phyloP scores from a whole-genome alignment of 2,888 invertebrate species.

The Brachypalpus laphriformis region DNA sequence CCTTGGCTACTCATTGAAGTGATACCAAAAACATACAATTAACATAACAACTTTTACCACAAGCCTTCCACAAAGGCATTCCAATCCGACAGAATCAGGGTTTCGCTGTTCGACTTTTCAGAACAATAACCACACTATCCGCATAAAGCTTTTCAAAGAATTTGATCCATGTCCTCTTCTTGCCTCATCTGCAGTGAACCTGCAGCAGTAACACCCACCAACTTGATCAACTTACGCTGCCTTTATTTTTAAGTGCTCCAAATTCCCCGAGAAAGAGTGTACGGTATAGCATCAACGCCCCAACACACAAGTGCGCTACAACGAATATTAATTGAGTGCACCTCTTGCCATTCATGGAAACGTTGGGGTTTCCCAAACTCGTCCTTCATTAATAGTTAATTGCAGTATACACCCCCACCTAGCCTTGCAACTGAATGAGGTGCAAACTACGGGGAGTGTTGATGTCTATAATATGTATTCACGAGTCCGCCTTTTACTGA shows the following conservation, averaged over 20 bases:
- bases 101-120: too few relatives aligned
- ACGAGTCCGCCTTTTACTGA: background rate
- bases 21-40: too few relatives aligned
- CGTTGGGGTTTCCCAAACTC: background rate
- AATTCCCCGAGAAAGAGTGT: background rate
- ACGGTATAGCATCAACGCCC: background rate
- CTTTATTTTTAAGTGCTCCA: background rate
- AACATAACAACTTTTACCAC: too few relatives aligned
- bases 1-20: too few relatives aligned
- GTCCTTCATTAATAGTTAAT: constrained; percentile 21
- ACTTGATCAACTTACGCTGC: background rate
- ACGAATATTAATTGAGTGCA: constrained; percentile 18
- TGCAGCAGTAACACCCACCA: background rate
- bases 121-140: too few relatives aligned
- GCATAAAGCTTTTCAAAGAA: too few relatives aligned
- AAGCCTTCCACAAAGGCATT: too few relatives aligned
- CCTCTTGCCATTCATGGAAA: background rate
- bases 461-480: background rate
- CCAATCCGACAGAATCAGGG: too few relatives aligned
- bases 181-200: too few relatives aligned
- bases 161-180: too few relatives aligned
- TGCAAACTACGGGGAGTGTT: background rate
- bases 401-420: background rate
- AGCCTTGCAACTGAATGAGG: background rate
- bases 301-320: background rate